These are phyloP conservation scores for Cyclargus thomasi DNA, from an alignment of 1,140 invertebrate species.

Conservation along the genomic window DNA sequence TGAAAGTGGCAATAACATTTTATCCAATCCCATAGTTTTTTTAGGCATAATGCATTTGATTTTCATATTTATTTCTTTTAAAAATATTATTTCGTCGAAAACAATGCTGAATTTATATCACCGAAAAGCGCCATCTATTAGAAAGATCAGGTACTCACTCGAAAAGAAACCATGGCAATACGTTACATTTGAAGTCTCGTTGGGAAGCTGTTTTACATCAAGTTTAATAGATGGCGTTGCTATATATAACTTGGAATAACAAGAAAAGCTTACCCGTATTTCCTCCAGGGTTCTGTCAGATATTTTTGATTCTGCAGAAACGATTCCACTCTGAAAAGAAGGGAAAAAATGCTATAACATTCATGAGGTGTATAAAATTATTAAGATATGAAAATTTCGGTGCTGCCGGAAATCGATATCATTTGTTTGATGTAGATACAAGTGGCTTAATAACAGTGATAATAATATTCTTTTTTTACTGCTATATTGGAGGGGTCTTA, in stretches of 20 bases:
- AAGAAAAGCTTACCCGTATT: constrained; percentile 42
- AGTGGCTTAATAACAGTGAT: too few relatives aligned
- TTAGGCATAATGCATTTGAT: too few relatives aligned
- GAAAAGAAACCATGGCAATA: neutral
- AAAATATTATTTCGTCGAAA: too few relatives aligned
- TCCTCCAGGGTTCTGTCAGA: constrained; percentile 58
- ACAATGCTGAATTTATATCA: neutral
- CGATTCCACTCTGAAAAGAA: constrained; percentile 47
- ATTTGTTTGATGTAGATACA: too few relatives aligned
- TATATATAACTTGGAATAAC: neutral
- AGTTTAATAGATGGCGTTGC: constrained; percentile 27
- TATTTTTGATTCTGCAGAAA: constrained; percentile 51
- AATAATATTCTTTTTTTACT: too few relatives aligned
- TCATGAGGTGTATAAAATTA: too few relatives aligned
- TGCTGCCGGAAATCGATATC: too few relatives aligned
- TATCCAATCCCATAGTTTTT: too few relatives aligned
- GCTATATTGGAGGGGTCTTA: too few relatives aligned
- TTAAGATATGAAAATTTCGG: constrained; percentile 5
- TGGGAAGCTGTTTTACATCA: neutral
- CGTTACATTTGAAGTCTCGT: neutral
- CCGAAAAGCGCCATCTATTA: constrained; percentile 21
- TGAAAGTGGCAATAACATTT: too few relatives aligned
- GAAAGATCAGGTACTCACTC: too few relatives aligned
- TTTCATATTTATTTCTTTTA: too few relatives aligned
- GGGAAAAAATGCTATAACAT: neutral